Evolutionary conservation across 2,888 invertebrate species (phyloP), one percentile per base, ranked within the genome.

Genomic region (Agriotes lineatus): DNA sequence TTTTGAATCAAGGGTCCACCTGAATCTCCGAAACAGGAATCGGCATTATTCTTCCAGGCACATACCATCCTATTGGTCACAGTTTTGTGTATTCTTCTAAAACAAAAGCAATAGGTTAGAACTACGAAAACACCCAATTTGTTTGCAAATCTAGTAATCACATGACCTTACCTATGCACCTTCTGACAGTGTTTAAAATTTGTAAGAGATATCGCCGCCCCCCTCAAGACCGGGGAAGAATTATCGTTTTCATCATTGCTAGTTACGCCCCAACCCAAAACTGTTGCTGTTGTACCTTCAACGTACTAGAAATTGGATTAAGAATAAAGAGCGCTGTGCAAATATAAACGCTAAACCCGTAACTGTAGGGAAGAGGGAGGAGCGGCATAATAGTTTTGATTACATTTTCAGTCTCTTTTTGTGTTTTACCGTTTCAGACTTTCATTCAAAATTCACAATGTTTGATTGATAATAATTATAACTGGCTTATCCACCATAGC

Each of bases 1-100:
- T 45, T 45, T n/a, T 45, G 45, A 45, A 45, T 10, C 19, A 45
- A n/a, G 22, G 45, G 45, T 1, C 45, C 20, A 10, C 45, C 45
- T 20, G 45, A 45, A 20, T 20, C 45, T 9, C 45, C 45, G 2
- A n/a, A 3, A 20, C 45, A 45, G 4, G 20, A n/a, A 20, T 44
- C 19, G 1, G 19, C 9, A 19, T 18, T 4, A 1, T 3, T 18
- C 1, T 4, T n/a, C n/a, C 1, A 3, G 4, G 45, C 45, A 20
- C 45, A 45, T 0, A 45, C 10, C 45, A 45, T 45, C 0, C 45
- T 14, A 20, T 19, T 0, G 10, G 45, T 10, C n/a, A 45, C 5
- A 0, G 9, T 20, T 20, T 20, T 9, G 1, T 19, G 7, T 20
- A 45, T 45, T 20, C 3, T 10, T 10, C 45, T 45, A n/a, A 2